These are phyloP conservation scores for Agrilus biguttatus DNA, from an alignment of 2,888 invertebrate species.

Conservation along the genomic window DNA sequence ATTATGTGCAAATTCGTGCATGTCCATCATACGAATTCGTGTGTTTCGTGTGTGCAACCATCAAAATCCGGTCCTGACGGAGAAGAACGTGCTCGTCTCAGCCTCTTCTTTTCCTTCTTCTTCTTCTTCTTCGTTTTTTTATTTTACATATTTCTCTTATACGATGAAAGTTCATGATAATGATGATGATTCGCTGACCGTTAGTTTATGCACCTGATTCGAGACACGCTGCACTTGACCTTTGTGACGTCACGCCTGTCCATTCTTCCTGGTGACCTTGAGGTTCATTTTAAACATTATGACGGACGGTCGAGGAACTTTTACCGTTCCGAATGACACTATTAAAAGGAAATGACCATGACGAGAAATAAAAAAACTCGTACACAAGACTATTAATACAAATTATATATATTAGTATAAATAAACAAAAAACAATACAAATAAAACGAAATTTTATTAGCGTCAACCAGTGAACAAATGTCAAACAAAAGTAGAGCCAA, in stretches of 20 bases:
- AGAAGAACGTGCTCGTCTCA: conserved; percentile 14
- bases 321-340: too few relatives aligned
- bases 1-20: too few relatives aligned
- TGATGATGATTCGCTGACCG: conserved; percentile 10
- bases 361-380: too few relatives aligned
- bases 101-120: conserved; percentile 8
- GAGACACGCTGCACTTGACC: conserved; percentile 18
- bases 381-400: too few relatives aligned
- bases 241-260: conserved; percentile 22
- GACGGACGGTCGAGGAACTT: conserved; percentile 3
- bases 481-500: too few relatives aligned
- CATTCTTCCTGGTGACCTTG: conserved; percentile 27
- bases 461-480: too few relatives aligned
- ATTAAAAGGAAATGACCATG: too few relatives aligned
- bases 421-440: too few relatives aligned
- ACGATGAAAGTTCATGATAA: conserved; percentile 13
- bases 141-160: conserved; percentile 7
- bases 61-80: conserved; percentile 3
- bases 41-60: conserved; percentile 10
- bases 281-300: conserved; percentile 4
- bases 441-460: too few relatives aligned
- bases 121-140: not conserved
- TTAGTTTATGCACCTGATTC: conserved; percentile 24
- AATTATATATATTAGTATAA: too few relatives aligned
- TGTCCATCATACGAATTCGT: conserved; percentile 1